Evolutionary conservation across 2,113 vertebrate genomes (phyloP).

Genomic region (Myxocyprinus asiaticus): DNA sequence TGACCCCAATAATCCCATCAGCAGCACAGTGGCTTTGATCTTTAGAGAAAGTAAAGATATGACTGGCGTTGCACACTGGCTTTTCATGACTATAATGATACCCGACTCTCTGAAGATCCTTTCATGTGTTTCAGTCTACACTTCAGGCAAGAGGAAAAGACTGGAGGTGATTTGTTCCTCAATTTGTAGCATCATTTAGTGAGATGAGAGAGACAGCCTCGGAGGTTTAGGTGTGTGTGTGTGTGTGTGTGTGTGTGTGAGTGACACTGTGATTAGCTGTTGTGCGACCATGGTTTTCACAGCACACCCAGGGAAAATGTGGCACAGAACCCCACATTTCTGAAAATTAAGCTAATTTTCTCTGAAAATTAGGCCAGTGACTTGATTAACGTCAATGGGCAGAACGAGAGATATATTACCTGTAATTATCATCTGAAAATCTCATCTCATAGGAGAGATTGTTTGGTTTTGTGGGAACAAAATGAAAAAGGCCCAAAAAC

Average conservation of each 20-base stretch:
- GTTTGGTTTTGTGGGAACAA: background rate
- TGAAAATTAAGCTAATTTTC: constrained; percentile 3
- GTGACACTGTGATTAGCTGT: too few relatives aligned
- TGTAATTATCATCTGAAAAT: background rate
- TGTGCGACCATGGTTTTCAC: background rate
- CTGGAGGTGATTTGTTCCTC: background rate
- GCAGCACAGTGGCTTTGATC: constrained; percentile 28
- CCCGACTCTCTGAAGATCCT: background rate
- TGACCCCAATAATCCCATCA: constrained; percentile 2
- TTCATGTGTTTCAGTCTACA: background rate
- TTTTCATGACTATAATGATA: constrained; percentile 16
- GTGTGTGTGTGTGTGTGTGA: too few relatives aligned
- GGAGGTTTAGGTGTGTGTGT: too few relatives aligned
- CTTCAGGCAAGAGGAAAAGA: background rate
- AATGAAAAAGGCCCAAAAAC: background rate
- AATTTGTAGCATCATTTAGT: constrained; percentile 30
- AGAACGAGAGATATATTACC: background rate
- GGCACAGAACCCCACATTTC: background rate
- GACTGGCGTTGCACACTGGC: too few relatives aligned
- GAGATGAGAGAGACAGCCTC: background rate
- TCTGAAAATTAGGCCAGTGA: background rate
- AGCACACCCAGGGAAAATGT: background rate
- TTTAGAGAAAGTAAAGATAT: constrained; percentile 6
- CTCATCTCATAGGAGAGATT: background rate
- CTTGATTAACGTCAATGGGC: background rate